Evolutionary conservation across 2,888 invertebrate genomes (phyloP).

Genomic region (Diloba caeruleocephala): DNA sequence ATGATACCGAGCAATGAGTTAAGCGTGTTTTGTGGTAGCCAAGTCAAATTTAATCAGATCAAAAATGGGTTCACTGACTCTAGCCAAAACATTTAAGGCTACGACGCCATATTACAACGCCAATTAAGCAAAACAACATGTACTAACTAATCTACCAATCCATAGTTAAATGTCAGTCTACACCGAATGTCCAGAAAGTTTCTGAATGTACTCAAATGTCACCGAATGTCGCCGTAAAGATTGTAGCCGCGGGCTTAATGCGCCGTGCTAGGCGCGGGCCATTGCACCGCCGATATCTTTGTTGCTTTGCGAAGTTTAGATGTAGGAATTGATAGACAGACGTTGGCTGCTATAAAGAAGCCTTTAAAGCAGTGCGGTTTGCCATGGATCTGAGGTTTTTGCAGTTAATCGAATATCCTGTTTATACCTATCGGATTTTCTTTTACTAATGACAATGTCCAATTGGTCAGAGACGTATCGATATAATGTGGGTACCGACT

Average conservation of each 20-base stretch:
- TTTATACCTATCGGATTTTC: not conserved
- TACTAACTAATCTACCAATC: constrained; percentile 15
- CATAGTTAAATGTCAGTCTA: constrained; percentile 48
- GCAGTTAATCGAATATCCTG: constrained; percentile 2
- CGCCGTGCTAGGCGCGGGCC: constrained; percentile 52
- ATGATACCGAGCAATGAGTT: too few relatives aligned
- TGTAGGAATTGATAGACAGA: constrained; percentile 32
- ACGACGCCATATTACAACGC: too few relatives aligned
- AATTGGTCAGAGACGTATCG: too few relatives aligned
- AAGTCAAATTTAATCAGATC: too few relatives aligned
- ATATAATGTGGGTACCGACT: too few relatives aligned
- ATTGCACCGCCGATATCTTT: constrained; percentile 58
- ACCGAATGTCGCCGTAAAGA: constrained; percentile 55
- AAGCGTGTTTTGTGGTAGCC: too few relatives aligned
- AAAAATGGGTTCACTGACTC: too few relatives aligned
- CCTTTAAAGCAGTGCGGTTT: constrained; percentile 19
- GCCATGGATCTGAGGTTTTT: constrained; percentile 3
- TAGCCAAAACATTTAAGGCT: too few relatives aligned
- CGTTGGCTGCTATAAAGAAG: constrained; percentile 26
- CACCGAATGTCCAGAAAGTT: constrained; percentile 11
- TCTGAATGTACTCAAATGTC: constrained; percentile 29
- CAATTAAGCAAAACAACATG: constrained; percentile 4
- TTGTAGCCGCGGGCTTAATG: constrained; percentile 48
- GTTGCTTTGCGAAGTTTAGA: constrained; percentile 40
- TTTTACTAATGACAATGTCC: too few relatives aligned